Conservation (phyloP, 2,113 vertebrate species). For the Ovis canadensis region DNA sequence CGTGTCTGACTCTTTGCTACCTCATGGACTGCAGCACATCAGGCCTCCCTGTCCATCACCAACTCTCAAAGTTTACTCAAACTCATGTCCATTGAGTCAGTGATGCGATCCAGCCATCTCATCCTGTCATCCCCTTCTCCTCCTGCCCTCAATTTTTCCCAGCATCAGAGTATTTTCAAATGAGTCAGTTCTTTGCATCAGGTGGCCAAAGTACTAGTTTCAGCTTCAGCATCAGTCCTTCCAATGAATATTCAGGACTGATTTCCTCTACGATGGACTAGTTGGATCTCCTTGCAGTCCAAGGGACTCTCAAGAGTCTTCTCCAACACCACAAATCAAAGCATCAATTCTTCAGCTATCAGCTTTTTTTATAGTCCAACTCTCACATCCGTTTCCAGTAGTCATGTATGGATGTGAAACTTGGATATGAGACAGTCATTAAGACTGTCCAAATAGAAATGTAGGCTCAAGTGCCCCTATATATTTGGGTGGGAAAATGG, state of each 20-base stretch:
- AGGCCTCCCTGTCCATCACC: not conserved
- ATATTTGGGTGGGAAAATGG: not conserved
- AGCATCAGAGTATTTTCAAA: not conserved
- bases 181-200: not conserved
- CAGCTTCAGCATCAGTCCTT: not conserved
- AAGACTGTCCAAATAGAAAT: not conserved
- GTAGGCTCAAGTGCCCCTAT: not conserved
- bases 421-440: not conserved
- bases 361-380: not conserved
- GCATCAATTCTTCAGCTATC: not conserved
- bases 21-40: not conserved
- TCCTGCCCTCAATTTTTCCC: not conserved
- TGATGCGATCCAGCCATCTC: not conserved
- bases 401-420: not conserved
- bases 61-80: fast-evolving
- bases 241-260: not conserved
- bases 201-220: not conserved
- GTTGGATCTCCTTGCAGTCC: not conserved
- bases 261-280: not conserved
- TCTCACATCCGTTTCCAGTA: not conserved
- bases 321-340: not conserved
- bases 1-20: fast-evolving
- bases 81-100: not conserved
- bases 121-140: not conserved
- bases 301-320: not conserved